Percentiles rank a stretch among this genome's conserved stretches.
Evolutionary conservation across 2,113 vertebrate genomes (phyloP).

Genomic region (Oreocharis arfaki): DNA sequence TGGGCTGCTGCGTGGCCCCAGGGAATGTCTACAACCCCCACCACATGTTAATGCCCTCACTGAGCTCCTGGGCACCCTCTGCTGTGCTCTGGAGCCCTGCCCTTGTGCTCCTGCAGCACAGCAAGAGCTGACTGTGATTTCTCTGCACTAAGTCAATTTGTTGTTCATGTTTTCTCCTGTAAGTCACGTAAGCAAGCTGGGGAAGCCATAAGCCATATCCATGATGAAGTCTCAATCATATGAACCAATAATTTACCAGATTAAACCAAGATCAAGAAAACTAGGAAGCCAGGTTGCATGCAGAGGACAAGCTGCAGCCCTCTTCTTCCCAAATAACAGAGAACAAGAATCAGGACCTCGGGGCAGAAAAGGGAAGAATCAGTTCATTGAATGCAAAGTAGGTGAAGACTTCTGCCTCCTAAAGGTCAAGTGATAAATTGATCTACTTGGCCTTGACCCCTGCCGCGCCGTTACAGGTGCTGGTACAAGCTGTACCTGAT

Average conservation of each 20-base stretch:
- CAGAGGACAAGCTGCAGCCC: background rate
- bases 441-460: background rate
- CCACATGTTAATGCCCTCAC: fast-evolving
- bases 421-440: conserved; percentile 26
- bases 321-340: background rate
- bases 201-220: background rate
- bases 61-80: background rate
- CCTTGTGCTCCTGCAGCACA: background rate
- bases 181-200: background rate
- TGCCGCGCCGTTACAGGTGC: fast-evolving
- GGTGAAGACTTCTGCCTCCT: conserved; percentile 4
- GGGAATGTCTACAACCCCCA: background rate
- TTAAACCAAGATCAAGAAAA: background rate
- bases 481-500: background rate
- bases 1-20: fast-evolving
- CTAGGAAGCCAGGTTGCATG: background rate
- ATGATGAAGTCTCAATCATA: background rate
- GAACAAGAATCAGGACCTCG: background rate
- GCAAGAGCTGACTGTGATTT: background rate
- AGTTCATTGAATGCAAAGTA: conserved; percentile 43
- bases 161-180: background rate
- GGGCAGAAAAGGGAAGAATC: conserved; percentile 9
- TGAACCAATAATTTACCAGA: background rate
- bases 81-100: background rate
- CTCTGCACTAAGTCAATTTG: background rate